A percentile compares a stretch with the other conserved stretches of the same genome.
Evolutionary conservation across 2,888 invertebrate genomes (phyloP).

Genomic region (Agrypnus murinus): DNA sequence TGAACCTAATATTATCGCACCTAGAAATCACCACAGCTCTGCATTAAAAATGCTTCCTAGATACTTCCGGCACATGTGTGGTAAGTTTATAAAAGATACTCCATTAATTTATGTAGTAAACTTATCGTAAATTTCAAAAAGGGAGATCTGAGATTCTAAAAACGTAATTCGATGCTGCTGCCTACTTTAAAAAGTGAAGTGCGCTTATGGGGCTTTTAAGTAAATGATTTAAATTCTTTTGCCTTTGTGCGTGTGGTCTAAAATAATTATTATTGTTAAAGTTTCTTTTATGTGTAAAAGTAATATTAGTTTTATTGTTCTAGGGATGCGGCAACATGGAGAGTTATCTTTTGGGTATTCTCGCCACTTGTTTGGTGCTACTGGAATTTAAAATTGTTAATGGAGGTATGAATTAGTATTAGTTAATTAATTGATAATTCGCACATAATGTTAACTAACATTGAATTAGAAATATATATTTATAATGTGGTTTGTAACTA

Average conservation of each 20-base stretch:
- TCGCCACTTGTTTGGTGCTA: slow-evolving; percentile 49
- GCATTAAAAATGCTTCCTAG: slow-evolving; percentile 31
- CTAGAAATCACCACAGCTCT: slow-evolving; percentile 34
- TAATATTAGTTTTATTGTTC: slow-evolving; percentile 59
- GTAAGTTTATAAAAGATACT: slow-evolving; percentile 28
- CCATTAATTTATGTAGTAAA: slow-evolving; percentile 18
- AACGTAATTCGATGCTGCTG: slow-evolving; percentile 27
- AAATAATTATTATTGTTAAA: not conserved
- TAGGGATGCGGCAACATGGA: slow-evolving; percentile 69
- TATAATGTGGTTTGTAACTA: no score
- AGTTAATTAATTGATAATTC: no score
- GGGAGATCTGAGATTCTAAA: not conserved
- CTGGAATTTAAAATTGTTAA: slow-evolving; percentile 35
- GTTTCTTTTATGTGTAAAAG: not conserved
- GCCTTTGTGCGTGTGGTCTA: slow-evolving; percentile 47
- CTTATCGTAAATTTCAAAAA: slow-evolving; percentile 12
- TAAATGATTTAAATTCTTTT: slow-evolving; percentile 1
- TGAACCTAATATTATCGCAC: slow-evolving; percentile 31
- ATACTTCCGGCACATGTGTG: slow-evolving; percentile 43
- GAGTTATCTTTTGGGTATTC: slow-evolving; percentile 48
- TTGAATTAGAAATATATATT: no score
- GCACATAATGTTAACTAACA: no score
- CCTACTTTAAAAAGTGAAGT: slow-evolving; percentile 29
- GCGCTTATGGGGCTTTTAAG: slow-evolving; percentile 21
- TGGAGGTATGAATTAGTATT: slow-evolving; percentile 39